These are phyloP conservation scores for Leptonema lineaticorne DNA, from an alignment of 1,140 invertebrate species.

Conservation along the genomic window DNA sequence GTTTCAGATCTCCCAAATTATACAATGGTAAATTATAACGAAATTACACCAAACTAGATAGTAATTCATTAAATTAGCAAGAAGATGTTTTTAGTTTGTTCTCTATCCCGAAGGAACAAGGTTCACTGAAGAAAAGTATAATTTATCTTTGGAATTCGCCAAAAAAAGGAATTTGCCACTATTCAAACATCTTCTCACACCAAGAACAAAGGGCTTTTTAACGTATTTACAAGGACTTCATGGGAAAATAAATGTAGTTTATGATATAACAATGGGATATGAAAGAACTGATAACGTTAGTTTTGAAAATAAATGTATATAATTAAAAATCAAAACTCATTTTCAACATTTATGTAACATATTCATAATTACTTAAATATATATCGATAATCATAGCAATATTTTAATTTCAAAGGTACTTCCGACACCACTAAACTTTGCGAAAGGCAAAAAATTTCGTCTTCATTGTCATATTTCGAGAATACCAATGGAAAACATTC, in stretches of 20 bases:
- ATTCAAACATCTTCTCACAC: constrained; percentile 88
- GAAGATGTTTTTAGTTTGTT: constrained; percentile 65
- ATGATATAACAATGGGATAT: constrained; percentile 82
- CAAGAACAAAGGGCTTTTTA: constrained; percentile 88
- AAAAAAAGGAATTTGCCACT: constrained; percentile 79
- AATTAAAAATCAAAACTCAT: no score
- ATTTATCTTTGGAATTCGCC: constrained; percentile 85
- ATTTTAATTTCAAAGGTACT: constrained; percentile 52
- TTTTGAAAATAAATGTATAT: no score
- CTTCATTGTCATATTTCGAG: constrained; percentile 80
- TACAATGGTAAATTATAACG: constrained; percentile 70
- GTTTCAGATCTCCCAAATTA: constrained; percentile 84
- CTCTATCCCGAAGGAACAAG: constrained; percentile 93
- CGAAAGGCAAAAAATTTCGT: constrained; percentile 74
- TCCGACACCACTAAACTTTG: constrained; percentile 77
- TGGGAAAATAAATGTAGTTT: constrained; percentile 78
- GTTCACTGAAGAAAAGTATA: constrained; percentile 85
- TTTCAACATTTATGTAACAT: no score
- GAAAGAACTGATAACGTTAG: constrained; percentile 58
- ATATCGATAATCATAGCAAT: no score
- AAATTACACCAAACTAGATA: no score
- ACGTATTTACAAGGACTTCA: constrained; percentile 71
- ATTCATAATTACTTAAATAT: no score
- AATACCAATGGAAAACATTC: constrained; percentile 78
- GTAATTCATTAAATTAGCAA: no score